These are phyloP conservation scores for Carterocephalus palaemon DNA, from an alignment of 2,888 invertebrate genomes.

Conservation along the genomic window DNA sequence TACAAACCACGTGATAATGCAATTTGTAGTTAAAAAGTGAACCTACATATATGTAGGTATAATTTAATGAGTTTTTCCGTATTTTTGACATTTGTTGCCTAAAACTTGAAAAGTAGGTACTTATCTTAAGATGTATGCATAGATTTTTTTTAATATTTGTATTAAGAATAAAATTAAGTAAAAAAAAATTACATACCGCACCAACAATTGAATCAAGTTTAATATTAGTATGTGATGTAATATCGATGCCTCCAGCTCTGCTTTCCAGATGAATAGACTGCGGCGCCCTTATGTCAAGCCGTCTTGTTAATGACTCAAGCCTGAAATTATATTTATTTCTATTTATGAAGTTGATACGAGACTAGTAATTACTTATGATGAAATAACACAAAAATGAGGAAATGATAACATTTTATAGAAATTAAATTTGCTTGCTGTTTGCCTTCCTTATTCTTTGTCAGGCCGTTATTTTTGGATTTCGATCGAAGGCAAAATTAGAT, in stretches of 20 bases:
- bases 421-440: no score
- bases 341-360: not conserved
- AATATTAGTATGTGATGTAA: conserved; percentile 85
- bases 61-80: no score
- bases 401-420: not conserved
- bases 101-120: no score
- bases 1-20: not conserved
- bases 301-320: conserved; percentile 89
- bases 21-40: not conserved
- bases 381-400: not conserved
- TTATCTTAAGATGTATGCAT: not conserved
- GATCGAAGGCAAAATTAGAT: no score
- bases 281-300: conserved; percentile 84
- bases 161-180: not conserved
- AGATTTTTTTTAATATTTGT: not conserved
- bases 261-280: conserved; percentile 87
- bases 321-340: conserved; percentile 59
- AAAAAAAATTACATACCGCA: conserved; percentile 59
- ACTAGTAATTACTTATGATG: not conserved
- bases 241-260: conserved; percentile 86
- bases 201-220: conserved; percentile 86
- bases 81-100: no score
- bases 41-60: not conserved
- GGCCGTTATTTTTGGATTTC: no score
- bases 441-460: no score